Evolutionary conservation across 1,140 invertebrate species (phyloP), one percentile per base, ranked within the genome.

Genomic region (Trichonephila clavata): DNA sequence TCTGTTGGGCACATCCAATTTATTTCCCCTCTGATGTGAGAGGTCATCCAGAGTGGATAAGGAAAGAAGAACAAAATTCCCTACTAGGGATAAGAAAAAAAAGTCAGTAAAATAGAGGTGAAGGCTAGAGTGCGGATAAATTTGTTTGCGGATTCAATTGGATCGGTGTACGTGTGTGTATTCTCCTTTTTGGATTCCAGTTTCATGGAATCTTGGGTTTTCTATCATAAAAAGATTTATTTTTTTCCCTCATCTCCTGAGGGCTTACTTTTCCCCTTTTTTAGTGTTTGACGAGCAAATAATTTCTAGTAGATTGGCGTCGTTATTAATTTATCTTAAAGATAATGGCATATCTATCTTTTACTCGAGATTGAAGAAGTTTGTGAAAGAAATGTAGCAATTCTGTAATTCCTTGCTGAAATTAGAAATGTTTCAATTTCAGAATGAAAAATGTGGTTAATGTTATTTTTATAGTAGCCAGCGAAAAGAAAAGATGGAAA

Each of bases 61-160:
- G 43, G 20, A 63, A 84, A 8, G 20, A 57, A 57, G 81, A 81
- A 81, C 21, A 59, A 50, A 84, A 84, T 84, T 50, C 39, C 39
- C 50, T 16, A 50, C 20, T 21, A 84, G 27, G 20, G 57, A 84
- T 32, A 63, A 50, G 27, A 5, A 27, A 63, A 87, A 87, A 61
- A 24, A 61, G 24, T 20, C 14, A 61, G 60, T 83, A 57, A 83
- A 65, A 87, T 63, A 63, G 24, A 87, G 60, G 57, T 63, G 86
- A 32, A 63, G 43, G 18, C 60, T 20, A 32, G 20, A 86, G 84
- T 86, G 84, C 27, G 60, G 87, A 89, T 89, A 89, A 89, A 89
- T 89, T 89, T 89, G 87, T 89, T 89, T 89, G 87, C 32, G 65
- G 65, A 89, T 89, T 89, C 87, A 89, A 89, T 89, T 89, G 87